Base-by-base conservation (phyloP, 2,888 invertebrate species). In the Imbricaverruca yamaguchii region DNA sequence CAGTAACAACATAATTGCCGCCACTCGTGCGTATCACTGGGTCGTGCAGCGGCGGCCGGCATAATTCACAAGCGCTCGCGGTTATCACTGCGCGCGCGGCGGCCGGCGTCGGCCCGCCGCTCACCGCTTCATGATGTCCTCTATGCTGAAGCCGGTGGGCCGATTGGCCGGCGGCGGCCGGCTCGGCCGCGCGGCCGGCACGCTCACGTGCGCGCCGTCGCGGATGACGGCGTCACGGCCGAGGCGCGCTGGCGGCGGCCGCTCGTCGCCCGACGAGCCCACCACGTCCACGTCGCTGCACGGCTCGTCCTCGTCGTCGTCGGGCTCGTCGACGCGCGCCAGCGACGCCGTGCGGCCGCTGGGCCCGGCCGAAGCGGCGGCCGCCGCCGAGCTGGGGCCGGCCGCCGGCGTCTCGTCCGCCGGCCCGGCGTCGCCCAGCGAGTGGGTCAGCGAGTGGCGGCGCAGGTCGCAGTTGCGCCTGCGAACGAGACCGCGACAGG, bases 381-480 rank as follows among this genome's bases (percentile, higher is more conserved):
- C 39, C 18, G 53, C 65, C 65, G 65, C 23, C n/a, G 65, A 23
- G 65, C 23, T 23, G 23, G 65, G 74, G 25, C 53, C 53, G 15
- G 25, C 39, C 6, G 74, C 10, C n/a, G 74, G 23, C 61, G 61
- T 23, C 55, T 56, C 78, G 56, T 78, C 56, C 6, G 56, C n/a
- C 57, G 23, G 23, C 0, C 11, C n/a, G 11, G 78, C 93, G 86
- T 95, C 95, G 0, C 95, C 95, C 0, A 95, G 94, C 8, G 95
- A 93, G 86, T 96, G 96, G 0, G 96, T 96, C 83, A 96, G 87
- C 10, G 94, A 94, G 87, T 97, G 96, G 82, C 96, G 90, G 81
- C 96, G 89, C 74, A 97, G 90, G 87, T 97, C 96, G 88, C 96
- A 96, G 87, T 96, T 96, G 83, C 96, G 90, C 83, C 95, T 90